Conservation (phyloP, 1,140 invertebrate species). For the Parapsyche elsis region DNA sequence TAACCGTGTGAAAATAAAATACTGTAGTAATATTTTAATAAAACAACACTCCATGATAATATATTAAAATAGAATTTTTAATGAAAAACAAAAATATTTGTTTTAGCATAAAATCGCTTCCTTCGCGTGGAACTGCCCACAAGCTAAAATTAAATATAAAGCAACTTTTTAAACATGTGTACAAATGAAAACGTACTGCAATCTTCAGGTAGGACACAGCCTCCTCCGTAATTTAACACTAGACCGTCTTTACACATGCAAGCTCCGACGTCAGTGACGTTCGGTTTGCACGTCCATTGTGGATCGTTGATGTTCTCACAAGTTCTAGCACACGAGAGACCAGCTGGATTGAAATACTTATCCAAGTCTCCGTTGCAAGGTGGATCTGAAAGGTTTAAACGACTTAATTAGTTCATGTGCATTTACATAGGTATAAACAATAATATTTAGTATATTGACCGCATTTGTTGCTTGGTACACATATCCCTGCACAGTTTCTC, state of each 20-base stretch:
- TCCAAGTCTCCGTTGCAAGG: slow-evolving; percentile 8
- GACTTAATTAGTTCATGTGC: no score
- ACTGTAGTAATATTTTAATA: no score
- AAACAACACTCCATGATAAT: no score
- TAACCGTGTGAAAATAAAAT: no score
- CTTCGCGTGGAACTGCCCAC: no score
- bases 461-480: background rate
- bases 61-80: no score
- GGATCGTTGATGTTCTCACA: slow-evolving; percentile 19
- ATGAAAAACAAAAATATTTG: no score
- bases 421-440: no score
- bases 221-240: background rate
- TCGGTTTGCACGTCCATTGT: background rate
- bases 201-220: slow-evolving; percentile 16
- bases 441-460: background rate
- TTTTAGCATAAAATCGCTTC: no score
- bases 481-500: background rate
- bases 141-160: no score
- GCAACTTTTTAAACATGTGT: background rate
- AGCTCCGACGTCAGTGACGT: background rate
- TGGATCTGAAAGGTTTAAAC: background rate
- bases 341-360: background rate
- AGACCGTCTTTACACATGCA: slow-evolving; percentile 5
- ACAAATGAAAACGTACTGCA: background rate
- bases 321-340: slow-evolving; percentile 1